Evolutionary conservation across 2,888 invertebrate genomes (phyloP).

Genomic region (Sphecodes monilicornis): DNA sequence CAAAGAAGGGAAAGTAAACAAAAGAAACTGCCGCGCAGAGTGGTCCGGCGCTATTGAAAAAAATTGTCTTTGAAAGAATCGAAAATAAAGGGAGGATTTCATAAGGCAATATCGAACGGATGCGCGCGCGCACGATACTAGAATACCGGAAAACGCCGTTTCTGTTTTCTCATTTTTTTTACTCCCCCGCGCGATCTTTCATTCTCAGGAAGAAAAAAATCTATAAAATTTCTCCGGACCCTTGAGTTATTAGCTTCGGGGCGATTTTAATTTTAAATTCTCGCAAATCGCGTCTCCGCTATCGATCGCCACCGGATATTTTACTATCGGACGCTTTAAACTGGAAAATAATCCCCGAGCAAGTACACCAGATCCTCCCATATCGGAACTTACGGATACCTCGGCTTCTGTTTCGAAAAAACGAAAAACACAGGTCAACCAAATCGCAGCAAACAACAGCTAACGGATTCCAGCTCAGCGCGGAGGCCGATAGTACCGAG

Average conservation of each 20-base stretch:
- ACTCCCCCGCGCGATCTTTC: neutral
- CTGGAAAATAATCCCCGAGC: neutral
- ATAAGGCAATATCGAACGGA: conserved; percentile 3
- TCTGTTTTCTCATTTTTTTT: neutral
- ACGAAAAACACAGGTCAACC: too few relatives aligned
- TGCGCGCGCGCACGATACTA: neutral
- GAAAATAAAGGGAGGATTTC: conserved; percentile 1
- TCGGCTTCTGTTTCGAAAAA: too few relatives aligned
- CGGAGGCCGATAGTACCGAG: too few relatives aligned
- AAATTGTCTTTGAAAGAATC: neutral
- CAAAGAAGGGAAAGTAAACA: neutral
- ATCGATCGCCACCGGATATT: neutral
- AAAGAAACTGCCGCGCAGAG: neutral
- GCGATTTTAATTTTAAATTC: conserved; percentile 3
- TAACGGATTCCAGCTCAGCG: too few relatives aligned
- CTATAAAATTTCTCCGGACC: neutral
- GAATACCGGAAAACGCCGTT: neutral
- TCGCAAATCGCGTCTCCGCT: neutral
- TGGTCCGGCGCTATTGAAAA: neutral
- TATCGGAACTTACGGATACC: too few relatives aligned
- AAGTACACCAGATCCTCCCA: neutral
- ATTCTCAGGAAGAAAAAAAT: neutral
- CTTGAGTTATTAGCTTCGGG: conserved; percentile 7
- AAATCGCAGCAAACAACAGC: too few relatives aligned
- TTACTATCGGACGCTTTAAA: neutral